phyloP scores from a whole-genome alignment of 2,888 invertebrate genomes.

The Zygogramma bicolorata region DNA sequence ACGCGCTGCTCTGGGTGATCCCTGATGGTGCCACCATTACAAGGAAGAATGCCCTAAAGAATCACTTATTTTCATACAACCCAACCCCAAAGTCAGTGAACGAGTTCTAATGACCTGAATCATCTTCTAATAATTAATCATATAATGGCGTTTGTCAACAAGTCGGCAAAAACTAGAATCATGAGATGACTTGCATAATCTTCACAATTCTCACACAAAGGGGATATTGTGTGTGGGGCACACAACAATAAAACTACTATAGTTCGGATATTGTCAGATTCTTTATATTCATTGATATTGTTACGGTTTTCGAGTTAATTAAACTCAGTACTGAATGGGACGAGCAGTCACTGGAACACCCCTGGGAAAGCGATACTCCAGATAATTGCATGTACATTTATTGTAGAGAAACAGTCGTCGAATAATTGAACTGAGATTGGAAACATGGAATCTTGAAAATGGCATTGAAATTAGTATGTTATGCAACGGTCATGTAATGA shows the following conservation, averaged over 20 bases:
- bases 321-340: slow-evolving; percentile 10
- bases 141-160: slow-evolving; percentile 28
- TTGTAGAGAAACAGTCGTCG: no score
- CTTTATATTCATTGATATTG: slow-evolving; percentile 27
- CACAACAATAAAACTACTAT: slow-evolving; percentile 23
- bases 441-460: background rate
- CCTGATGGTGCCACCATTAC: no score
- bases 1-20: no score
- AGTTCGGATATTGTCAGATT: slow-evolving; percentile 19
- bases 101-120: background rate
- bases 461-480: no score
- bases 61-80: background rate
- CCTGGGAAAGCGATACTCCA: slow-evolving; percentile 1
- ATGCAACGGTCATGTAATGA: no score
- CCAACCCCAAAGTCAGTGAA: background rate
- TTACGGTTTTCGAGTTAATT: slow-evolving; percentile 33
- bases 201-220: slow-evolving; percentile 5
- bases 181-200: slow-evolving; percentile 28
- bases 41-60: background rate
- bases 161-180: slow-evolving; percentile 27
- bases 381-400: background rate
- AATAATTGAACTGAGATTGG: background rate
- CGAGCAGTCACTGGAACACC: slow-evolving; percentile 11
- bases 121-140: slow-evolving; percentile 9
- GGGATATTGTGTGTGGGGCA: slow-evolving; percentile 22